Percentiles rank a stretch among this genome's conserved stretches.
phyloP scores from a whole-genome alignment of 2,113 vertebrate genomes.

The Aythya baeri region DNA sequence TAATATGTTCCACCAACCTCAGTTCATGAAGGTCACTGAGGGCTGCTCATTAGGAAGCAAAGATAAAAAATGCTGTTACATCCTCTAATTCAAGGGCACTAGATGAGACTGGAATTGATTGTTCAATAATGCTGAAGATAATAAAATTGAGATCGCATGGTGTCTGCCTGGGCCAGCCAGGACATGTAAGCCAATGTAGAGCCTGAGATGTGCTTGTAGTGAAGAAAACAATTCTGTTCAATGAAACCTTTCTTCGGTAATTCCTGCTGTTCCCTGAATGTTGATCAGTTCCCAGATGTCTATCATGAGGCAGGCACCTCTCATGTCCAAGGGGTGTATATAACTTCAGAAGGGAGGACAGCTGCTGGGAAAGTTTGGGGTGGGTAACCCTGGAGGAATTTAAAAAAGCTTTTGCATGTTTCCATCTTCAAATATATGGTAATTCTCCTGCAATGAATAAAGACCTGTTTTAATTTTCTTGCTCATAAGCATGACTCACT shows the following conservation, averaged over 20 bases:
- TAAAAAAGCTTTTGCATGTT: background rate
- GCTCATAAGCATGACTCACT: background rate
- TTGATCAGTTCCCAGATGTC: background rate
- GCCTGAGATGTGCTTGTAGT: background rate
- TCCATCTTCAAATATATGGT: background rate
- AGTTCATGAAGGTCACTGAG: background rate
- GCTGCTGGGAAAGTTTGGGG: background rate
- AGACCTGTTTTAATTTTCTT: background rate
- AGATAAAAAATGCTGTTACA: background rate
- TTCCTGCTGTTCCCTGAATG: background rate
- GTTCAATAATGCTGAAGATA: background rate
- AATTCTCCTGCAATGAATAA: background rate
- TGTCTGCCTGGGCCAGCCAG: background rate
- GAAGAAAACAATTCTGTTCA: background rate
- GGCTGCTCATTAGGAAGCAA: background rate
- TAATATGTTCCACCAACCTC: accelerated
- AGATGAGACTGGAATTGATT: background rate
- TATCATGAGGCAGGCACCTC: background rate
- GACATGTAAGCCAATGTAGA: background rate
- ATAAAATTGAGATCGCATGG: background rate
- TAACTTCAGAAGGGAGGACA: background rate
- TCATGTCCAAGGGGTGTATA: accelerated
- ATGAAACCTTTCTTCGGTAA: no score
- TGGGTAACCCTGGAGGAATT: background rate
- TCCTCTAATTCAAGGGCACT: background rate